These are phyloP conservation scores for Drosophila acutilabella DNA, from an alignment of 2,888 invertebrate genomes.

Conservation along the genomic window DNA sequence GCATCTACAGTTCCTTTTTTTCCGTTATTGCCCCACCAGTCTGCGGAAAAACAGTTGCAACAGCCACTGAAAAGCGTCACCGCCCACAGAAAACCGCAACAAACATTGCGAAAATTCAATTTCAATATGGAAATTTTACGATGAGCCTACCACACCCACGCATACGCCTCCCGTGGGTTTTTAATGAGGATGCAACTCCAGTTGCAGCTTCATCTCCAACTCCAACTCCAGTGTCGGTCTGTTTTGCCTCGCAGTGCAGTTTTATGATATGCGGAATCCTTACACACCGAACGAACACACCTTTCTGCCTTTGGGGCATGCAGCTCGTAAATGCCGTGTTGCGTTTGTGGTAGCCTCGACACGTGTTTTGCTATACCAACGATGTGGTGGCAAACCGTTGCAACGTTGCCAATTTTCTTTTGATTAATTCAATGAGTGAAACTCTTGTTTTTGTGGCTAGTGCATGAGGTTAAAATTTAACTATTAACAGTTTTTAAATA, in stretches of 20 bases:
- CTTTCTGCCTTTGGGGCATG: slow-evolving; percentile 29
- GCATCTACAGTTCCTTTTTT: slow-evolving; percentile 21
- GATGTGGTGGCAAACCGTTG: slow-evolving; percentile 28
- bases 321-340: slow-evolving; percentile 35
- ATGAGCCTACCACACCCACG: slow-evolving; percentile 27
- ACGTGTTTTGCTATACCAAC: slow-evolving; percentile 67
- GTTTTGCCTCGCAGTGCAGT: slow-evolving; percentile 33
- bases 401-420: slow-evolving; percentile 14
- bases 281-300: slow-evolving; percentile 29
- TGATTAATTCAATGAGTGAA: slow-evolving; percentile 9
- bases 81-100: slow-evolving; percentile 66
- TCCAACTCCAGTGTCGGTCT: background rate
- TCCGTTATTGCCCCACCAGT: slow-evolving; percentile 5
- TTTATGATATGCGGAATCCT: slow-evolving; percentile 43
- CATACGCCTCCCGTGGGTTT: slow-evolving; percentile 33
- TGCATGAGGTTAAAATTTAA: slow-evolving; percentile 3
- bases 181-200: slow-evolving; percentile 44
- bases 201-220: background rate
- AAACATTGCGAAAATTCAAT: slow-evolving; percentile 80
- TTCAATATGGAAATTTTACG: slow-evolving; percentile 78
- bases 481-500: slow-evolving; percentile 4
- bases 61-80: slow-evolving; percentile 23
- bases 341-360: slow-evolving; percentile 70
- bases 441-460: background rate
- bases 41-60: slow-evolving; percentile 33